These are phyloP conservation scores for Hemitrygon akajei DNA, from an alignment of 2,797 vertebrate genomes.

Conservation along the genomic window DNA sequence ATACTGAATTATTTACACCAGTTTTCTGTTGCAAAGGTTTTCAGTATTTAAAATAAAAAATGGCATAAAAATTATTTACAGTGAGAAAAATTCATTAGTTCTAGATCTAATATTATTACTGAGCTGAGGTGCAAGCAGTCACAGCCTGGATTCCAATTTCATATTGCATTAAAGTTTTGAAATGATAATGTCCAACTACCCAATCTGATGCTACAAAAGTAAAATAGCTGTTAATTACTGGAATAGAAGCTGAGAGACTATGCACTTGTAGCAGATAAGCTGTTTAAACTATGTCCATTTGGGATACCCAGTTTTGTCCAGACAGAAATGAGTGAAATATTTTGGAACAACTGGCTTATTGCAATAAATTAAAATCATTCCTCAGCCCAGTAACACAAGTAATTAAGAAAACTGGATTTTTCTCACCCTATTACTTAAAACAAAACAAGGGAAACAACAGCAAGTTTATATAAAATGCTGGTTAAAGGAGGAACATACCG, in stretches of 20 bases:
- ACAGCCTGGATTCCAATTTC: not conserved
- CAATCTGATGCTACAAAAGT: not conserved
- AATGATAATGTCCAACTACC: not conserved
- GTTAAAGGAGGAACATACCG: constrained; percentile 96
- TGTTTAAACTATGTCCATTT: not conserved
- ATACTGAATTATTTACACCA: constrained; percentile 23
- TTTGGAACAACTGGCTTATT: not conserved
- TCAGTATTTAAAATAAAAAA: constrained; percentile 26
- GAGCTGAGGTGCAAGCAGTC: not conserved
- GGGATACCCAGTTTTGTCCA: not conserved
- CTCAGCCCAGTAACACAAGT: not conserved
- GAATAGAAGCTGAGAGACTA: not conserved
- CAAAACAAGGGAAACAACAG: constrained; percentile 68
- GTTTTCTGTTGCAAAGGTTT: constrained; percentile 24
- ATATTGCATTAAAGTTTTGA: not conserved
- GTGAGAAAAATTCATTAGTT: constrained; percentile 31
- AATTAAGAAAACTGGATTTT: constrained; percentile 2
- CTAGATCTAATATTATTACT: not conserved
- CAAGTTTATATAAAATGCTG: constrained; percentile 70
- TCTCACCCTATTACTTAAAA: constrained; percentile 40
- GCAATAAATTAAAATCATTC: not conserved
- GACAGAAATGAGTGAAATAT: not conserved
- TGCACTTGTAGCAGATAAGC: not conserved
- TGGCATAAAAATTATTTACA: not conserved
- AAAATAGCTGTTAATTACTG: not conserved